A percentile compares a stretch with the other conserved stretches of the same genome.
phyloP scores from a whole-genome alignment of 2,797 vertebrate species.

The Ctenopoma multispine region DNA sequence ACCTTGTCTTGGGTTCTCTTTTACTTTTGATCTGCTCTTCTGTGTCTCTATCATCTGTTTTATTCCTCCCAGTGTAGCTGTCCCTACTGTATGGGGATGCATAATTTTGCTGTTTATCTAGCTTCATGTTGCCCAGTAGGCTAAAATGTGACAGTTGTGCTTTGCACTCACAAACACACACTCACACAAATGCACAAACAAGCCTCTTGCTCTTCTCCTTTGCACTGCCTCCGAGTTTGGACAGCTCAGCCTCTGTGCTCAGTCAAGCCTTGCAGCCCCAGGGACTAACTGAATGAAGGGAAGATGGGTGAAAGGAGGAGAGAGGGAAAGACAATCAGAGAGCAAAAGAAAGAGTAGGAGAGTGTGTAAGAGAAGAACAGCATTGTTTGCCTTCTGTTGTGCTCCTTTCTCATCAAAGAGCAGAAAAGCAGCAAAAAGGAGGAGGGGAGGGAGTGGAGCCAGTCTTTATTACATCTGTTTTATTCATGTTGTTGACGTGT shows the following conservation, averaged over 20 bases:
- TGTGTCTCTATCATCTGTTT: conserved; percentile 43
- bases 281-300: conserved; percentile 64
- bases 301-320: conserved; percentile 60
- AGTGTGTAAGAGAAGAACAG: conserved; percentile 45
- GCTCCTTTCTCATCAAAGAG: conserved; percentile 47
- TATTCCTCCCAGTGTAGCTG: conserved; percentile 50
- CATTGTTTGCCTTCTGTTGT: conserved; percentile 54
- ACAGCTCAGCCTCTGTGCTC: conserved; percentile 80
- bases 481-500: conserved; percentile 85
- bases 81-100: conserved; percentile 44
- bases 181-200: too few species aligned
- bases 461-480: conserved; percentile 85
- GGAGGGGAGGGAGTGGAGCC: conserved; percentile 38
- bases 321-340: conserved; percentile 60
- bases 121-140: conserved; percentile 76
- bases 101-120: conserved; percentile 77
- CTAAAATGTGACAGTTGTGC: conserved; percentile 75
- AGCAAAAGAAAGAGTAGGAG: conserved; percentile 55
- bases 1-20: conserved; percentile 49
- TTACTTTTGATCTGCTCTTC: conserved; percentile 55
- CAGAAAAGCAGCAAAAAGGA: conserved; percentile 13
- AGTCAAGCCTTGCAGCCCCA: conserved; percentile 77
- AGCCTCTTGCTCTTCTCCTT: conserved; percentile 57
- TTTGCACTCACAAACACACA: conserved; percentile 32
- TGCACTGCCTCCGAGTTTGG: conserved; percentile 64